Base-by-base conservation (phyloP, 2,888 invertebrate species). In the Phortica okadai region DNA sequence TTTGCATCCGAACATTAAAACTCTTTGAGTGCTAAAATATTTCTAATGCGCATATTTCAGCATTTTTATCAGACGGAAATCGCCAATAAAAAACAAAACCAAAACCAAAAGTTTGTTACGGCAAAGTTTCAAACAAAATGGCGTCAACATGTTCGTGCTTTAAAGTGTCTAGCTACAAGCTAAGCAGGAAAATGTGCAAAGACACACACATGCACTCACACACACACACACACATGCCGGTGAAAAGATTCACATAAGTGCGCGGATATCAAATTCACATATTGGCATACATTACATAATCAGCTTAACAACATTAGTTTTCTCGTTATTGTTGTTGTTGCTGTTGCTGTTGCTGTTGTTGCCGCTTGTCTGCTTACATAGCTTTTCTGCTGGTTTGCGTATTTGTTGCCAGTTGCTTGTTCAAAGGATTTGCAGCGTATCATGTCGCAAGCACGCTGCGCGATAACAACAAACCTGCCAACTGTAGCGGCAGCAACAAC, bases 61-160 rank as follows among this genome's bases (percentile, higher is more conserved):
- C 78, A 33, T 82, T 87, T 83, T 88, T 88, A 87, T 83, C 84
- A 78, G 14, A 82, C 83, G 87, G 87, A 87, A 88, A 82, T 84
- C 87, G 83, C 88, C 81, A 88, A 86, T 88, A 87, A 88, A 87
- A 84, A 84, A 33, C 33, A 33, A 33, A 33, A 33, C 1, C 33
- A 33, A 33, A 33, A 33, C 1, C 33, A 33, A 81, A 80, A 81
- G 79, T n/a, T 80, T 87, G 84, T 84, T 85, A 84, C 42, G 66
- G 62, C 84, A 87, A 87, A 87, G 83, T 86, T 54, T 87, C 75
- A 74, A 79, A 81, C 86, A 86, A 86, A 86, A 84, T 85, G 85
- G 83, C 86, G 83, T 80, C 82, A 87, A 80, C 80, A 74, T 78
- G 85, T 76, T 79, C 76, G 73, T 81, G 77, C 79, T 78, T 50